Evolutionary conservation across 1,140 invertebrate genomes (phyloP).

Genomic region (Calycopis cecrops): DNA sequence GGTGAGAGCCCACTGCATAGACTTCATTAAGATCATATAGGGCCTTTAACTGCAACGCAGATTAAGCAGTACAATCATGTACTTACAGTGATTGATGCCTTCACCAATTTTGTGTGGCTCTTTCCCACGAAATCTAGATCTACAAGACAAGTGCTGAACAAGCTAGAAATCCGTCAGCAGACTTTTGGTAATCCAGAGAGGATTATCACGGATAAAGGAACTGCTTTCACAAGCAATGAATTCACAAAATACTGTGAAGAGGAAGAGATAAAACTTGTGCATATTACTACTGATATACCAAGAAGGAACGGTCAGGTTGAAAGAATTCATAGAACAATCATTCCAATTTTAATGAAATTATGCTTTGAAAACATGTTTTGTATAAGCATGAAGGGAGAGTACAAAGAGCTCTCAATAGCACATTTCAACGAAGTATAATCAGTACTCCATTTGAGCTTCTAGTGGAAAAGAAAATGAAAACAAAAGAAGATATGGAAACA

Average conservation of each 20-base stretch:
- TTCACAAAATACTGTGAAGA: slow-evolving; percentile 26
- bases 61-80: slow-evolving; percentile 61
- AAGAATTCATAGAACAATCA: slow-evolving; percentile 25
- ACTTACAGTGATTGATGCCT: slow-evolving; percentile 50
- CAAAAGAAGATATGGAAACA: no score
- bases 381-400: no score
- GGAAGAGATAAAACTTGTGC: slow-evolving; percentile 22
- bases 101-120: slow-evolving; percentile 57
- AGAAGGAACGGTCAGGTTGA: slow-evolving; percentile 35
- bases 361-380: no score
- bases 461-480: no score
- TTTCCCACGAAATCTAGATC: slow-evolving; percentile 40
- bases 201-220: slow-evolving; percentile 28
- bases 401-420: no score
- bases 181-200: slow-evolving; percentile 29
- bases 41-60: neutral
- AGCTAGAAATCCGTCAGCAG: slow-evolving; percentile 26
- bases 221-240: slow-evolving; percentile 26
- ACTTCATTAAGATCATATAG: no score
- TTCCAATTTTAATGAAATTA: neutral
- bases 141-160: slow-evolving; percentile 34
- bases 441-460: no score
- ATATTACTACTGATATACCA: slow-evolving; percentile 24
- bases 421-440: no score
- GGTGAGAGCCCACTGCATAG: no score